Evolutionary conservation across 2,888 invertebrate genomes (phyloP), one percentile per base, ranked within the genome.

Genomic region (Aethes cnicana): DNA sequence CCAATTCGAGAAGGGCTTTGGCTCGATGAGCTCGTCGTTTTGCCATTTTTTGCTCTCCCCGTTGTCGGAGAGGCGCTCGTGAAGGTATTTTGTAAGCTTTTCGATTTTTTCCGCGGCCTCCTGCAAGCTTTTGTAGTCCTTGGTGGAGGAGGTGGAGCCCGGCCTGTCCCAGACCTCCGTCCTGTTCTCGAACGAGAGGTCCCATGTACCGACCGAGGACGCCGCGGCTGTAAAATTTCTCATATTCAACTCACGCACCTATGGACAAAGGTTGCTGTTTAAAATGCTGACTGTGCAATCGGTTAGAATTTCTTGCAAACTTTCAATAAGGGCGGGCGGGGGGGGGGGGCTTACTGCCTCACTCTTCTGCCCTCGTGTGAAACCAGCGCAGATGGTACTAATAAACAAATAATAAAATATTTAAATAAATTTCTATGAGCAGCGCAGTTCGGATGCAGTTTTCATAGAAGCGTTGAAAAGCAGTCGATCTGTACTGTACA

Each of bases 81-180:
- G 77, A 49, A 86, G 64, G 58, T 86, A 87, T 78, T 84, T 85
- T 57, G 87, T 86, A 43, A 87, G 81, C 77, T 86, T 88, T 88
- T 76, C 87, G 18, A 87, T 87, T 87, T 88, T 88, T 88, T 87
- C 83, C 64, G 77, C 82, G 69, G 81, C 84, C 55, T 63, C 66
- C 55, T n/a, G n/a, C n/a, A n/a, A n/a, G n/a, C n/a, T n/a, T n/a
- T n/a, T n/a, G n/a, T 68, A 68, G 28, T 57, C 56, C 3, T 63
- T 62, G 54, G 66, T 73, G 69, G 73, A 71, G 62, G 74, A 72
- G 42, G 57, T 60, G 12, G 71, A 69, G 47, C 76, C 78, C 5
- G 66, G 64, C 9, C 64, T 47, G 17, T 77, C 74, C 0, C 77
- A 78, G 36, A 62, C 66, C 54, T 82, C 79, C 1, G 77, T 80